A percentile compares a stretch with the other conserved stretches of the same genome.
phyloP scores from a whole-genome alignment of 2,888 invertebrate genomes.

The Hermaeophaga mercurialis region DNA sequence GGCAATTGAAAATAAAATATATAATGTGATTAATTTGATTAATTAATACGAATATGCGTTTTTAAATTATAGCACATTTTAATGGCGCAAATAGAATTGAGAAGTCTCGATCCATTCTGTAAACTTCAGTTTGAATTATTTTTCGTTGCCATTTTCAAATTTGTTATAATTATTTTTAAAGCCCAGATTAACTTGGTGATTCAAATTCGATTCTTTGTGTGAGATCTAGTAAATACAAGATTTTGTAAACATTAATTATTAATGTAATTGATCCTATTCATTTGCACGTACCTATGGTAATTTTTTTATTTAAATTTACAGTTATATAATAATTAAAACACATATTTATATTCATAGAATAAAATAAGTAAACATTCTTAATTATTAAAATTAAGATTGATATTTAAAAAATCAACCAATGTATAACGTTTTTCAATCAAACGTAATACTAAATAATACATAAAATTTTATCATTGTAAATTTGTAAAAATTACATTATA shows the following conservation, averaged over 20 bases:
- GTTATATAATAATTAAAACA: slow-evolving; percentile 9
- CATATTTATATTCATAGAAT: slow-evolving; percentile 9
- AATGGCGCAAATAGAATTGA: no score
- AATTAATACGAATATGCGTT: no score
- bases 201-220: background rate
- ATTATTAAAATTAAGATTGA: background rate
- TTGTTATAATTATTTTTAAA: background rate
- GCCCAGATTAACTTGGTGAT: background rate
- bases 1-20: no score
- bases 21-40: no score
- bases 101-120: background rate
- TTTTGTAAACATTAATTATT: background rate
- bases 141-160: no score
- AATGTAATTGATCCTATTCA: background rate
- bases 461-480: no score
- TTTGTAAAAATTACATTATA: no score
- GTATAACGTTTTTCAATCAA: no score
- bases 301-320: background rate
- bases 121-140: background rate
- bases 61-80: no score
- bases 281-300: background rate
- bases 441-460: no score
- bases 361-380: slow-evolving; percentile 3
- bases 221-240: background rate
- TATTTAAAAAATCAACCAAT: background rate